Base-by-base conservation (phyloP, 2,113 vertebrate genomes). In the Colossoma macropomum region DNA sequence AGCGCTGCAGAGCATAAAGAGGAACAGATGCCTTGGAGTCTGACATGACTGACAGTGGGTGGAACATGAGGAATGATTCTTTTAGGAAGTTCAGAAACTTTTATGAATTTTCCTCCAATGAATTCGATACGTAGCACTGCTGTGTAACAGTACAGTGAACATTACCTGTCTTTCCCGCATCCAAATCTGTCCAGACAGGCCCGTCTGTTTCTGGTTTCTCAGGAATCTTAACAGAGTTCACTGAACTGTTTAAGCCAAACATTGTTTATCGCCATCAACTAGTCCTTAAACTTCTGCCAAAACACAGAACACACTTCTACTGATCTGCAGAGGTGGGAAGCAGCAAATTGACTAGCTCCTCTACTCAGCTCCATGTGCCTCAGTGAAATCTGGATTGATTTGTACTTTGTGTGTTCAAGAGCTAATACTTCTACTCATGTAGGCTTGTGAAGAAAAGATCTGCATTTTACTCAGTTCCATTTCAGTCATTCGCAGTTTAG, bases 171-270 rank as follows among this genome's bases (percentile, higher is more conserved):
- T 69, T 77, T 16, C 34, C 65, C 15, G 56, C 23, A 79, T 38
- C 27, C 63, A 69, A 45, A 45, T 10, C 32, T 13, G 72, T 56
- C 80, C 17, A 34, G 62, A 17, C 73, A 77, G 23, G 65, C 72
- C 81, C 28, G 52, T 45, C 13, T 76, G 73, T 69, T 69, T 70
- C 23, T 41, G 21, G 34, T 23, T 71, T 25, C 68, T 71, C 68
- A 45, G 12, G 68, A 45, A 38, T 41, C 2, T 21, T 12, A 71
- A 71, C 16, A 7, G 41, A 45, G 32, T 19, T 75, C n/a, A 6
- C 38, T 50, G 69, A 81, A 63, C 28, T 28, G 41, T 72, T 65
- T 74, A 65, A 81, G 21, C 34, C 34, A n/a, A 75, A 74, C 48
- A 54, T 21, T 62, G 6, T 25, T 4, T 52, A 54, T 62, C 2